phyloP scores from a whole-genome alignment of 2,113 vertebrate genomes.

The Centrocercus urophasianus region DNA sequence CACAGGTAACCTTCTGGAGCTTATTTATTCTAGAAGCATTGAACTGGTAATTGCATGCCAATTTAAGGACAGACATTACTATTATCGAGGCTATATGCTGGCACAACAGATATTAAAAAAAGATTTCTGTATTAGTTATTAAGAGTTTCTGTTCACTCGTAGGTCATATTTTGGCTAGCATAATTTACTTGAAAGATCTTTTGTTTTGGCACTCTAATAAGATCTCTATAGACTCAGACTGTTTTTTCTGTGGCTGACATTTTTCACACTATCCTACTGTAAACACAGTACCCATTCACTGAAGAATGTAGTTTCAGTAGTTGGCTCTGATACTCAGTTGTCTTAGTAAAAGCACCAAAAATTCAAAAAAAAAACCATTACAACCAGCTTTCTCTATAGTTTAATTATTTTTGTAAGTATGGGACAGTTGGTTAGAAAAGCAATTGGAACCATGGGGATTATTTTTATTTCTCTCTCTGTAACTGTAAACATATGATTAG shows the following conservation, averaged over 20 bases:
- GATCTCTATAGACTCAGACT: neutral
- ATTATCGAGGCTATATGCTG: neutral
- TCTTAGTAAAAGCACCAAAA: neutral
- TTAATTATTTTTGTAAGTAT: neutral
- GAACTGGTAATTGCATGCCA: constrained; percentile 13
- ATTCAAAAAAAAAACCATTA: neutral
- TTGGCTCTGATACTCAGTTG: neutral
- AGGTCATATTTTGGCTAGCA: neutral
- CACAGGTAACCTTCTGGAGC: neutral
- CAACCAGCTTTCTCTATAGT: neutral
- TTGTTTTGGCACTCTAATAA: neutral
- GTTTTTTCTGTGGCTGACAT: neutral
- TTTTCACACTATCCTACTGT: constrained; percentile 11
- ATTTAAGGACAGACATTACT: neutral
- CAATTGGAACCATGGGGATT: neutral
- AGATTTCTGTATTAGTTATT: neutral
- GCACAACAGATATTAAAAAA: neutral
- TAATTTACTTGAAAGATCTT: neutral
- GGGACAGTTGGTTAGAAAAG: constrained; percentile 12
- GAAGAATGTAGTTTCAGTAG: neutral
- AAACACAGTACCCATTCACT: constrained; percentile 18
- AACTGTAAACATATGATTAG: constrained; percentile 21
- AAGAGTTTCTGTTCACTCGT: neutral
- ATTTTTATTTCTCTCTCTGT: constrained; percentile 23
- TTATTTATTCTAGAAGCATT: constrained; percentile 20